Evolutionary conservation across 2,113 vertebrate genomes (phyloP).

Genomic region (Thermophis baileyi): DNA sequence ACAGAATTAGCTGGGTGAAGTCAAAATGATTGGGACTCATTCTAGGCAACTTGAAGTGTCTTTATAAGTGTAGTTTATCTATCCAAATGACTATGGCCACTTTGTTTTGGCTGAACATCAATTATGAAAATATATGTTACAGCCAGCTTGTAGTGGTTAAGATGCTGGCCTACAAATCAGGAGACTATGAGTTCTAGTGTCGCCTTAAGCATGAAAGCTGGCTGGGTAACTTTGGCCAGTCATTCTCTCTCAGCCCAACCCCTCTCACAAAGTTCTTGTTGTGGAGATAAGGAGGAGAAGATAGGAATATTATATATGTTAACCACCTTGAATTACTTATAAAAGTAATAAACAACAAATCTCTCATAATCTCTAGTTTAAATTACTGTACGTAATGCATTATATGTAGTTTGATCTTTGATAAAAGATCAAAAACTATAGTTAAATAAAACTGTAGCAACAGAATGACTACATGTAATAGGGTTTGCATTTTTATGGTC

Average conservation of each 20-base stretch:
- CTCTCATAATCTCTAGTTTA: not conserved
- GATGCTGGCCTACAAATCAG: no score
- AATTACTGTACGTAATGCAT: not conserved
- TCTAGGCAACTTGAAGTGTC: not conserved
- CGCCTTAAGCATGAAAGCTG: no score
- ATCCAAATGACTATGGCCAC: not conserved
- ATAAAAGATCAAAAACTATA: not conserved
- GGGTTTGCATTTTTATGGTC: not conserved
- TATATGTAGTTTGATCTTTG: not conserved
- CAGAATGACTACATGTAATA: not conserved
- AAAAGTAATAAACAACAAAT: not conserved
- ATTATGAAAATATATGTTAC: not conserved
- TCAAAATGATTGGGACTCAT: not conserved
- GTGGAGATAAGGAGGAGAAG: not conserved
- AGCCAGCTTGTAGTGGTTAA: no score
- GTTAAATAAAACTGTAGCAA: not conserved
- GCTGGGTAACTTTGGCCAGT: no score
- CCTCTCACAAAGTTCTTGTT: no score
- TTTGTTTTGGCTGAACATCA: not conserved
- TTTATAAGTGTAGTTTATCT: not conserved
- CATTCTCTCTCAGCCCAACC: no score
- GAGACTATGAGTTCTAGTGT: no score
- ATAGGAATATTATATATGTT: not conserved
- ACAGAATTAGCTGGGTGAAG: not conserved
- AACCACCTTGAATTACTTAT: not conserved